phyloP scores from a whole-genome alignment of 2,888 invertebrate species.

The Andricus curvator region DNA sequence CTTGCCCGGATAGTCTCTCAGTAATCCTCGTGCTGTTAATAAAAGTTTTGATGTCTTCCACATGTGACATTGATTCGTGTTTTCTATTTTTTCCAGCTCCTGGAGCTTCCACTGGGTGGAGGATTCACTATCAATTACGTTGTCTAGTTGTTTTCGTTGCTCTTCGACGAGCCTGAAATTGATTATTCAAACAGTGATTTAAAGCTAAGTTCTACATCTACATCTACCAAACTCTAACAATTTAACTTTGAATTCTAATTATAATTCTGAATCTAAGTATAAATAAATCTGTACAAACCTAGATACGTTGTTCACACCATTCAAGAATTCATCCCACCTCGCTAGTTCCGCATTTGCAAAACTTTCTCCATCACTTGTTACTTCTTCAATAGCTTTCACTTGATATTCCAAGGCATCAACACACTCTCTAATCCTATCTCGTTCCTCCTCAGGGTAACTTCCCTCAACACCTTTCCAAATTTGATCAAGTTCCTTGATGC shows the following conservation, averaged over 20 bases:
- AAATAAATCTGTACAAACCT: constrained; percentile 76
- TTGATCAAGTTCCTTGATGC: constrained; percentile 83
- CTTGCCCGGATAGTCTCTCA: constrained; percentile 85
- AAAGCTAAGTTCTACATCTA: neutral
- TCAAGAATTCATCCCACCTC: constrained; percentile 86
- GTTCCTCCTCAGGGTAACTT: constrained; percentile 75
- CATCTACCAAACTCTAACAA: neutral
- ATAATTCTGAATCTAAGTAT: constrained; percentile 17
- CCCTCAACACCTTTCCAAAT: constrained; percentile 77
- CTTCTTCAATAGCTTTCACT: constrained; percentile 85
- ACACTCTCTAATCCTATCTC: constrained; percentile 81
- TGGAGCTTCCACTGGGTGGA: constrained; percentile 85
- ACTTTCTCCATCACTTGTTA: constrained; percentile 82
- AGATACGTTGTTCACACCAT: constrained; percentile 82
- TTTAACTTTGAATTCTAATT: neutral
- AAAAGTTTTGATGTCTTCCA: constrained; percentile 83
- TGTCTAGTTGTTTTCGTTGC: constrained; percentile 79
- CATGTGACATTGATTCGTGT: constrained; percentile 83
- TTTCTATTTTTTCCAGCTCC: constrained; percentile 86
- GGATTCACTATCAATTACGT: constrained; percentile 82
- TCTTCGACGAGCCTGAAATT: constrained; percentile 68
- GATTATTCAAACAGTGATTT: neutral
- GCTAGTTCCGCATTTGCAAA: constrained; percentile 81
- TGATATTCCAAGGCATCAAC: constrained; percentile 83
- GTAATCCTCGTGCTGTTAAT: constrained; percentile 82